Percentiles rank a stretch among this genome's conserved stretches.
Evolutionary conservation across 1,140 invertebrate species (phyloP).

Genomic region (Drosophila orosa): DNA sequence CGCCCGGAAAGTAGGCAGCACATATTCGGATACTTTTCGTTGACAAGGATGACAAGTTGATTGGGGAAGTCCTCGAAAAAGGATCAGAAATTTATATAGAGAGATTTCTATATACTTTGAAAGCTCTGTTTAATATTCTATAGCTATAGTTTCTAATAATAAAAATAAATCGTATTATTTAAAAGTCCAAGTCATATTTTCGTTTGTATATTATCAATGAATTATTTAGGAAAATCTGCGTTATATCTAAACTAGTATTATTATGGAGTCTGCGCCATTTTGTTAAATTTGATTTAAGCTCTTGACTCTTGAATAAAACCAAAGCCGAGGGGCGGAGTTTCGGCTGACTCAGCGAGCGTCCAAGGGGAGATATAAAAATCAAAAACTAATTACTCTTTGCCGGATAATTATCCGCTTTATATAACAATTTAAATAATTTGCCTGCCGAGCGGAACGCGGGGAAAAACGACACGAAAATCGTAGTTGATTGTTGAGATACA

Average conservation of each 20-base stretch:
- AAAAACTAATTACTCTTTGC: slow-evolving; percentile 67
- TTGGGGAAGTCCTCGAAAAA: neutral
- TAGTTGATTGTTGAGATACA: slow-evolving; percentile 54
- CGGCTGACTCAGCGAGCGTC: neutral
- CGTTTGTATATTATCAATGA: neutral
- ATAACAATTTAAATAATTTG: slow-evolving; percentile 80
- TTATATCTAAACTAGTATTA: neutral
- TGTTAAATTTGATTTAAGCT: neutral
- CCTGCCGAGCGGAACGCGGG: slow-evolving; percentile 40
- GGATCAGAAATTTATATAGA: neutral
- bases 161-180: neutral
- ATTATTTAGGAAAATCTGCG: neutral
- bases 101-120: neutral
- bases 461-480: slow-evolving; percentile 49
- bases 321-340: neutral
- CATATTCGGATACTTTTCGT: slow-evolving; percentile 6
- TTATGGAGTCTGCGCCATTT: neutral
- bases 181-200: too few relatives aligned
- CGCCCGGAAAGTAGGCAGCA: slow-evolving; percentile 71
- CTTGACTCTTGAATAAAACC: neutral
- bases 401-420: slow-evolving; percentile 73
- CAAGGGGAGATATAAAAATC: slow-evolving; percentile 18
- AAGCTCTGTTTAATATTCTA: neutral
- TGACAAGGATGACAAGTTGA: slow-evolving; percentile 7
- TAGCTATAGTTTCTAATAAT: neutral